phyloP scores from a whole-genome alignment of 2,113 vertebrate species.

The Osmerus mordax region DNA sequence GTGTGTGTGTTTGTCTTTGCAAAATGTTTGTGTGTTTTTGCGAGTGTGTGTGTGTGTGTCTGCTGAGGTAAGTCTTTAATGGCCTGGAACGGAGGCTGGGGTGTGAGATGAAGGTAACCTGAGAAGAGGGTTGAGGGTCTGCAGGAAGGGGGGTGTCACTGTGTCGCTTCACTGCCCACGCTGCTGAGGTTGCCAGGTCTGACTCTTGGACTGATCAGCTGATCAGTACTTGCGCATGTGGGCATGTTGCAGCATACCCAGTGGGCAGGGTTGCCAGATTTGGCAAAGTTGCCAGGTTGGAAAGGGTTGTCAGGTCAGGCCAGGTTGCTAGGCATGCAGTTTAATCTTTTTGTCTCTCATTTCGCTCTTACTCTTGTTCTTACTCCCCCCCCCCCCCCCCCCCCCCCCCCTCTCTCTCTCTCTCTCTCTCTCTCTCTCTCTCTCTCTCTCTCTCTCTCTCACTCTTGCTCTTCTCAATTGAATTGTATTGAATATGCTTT shows the following conservation, averaged over 20 bases:
- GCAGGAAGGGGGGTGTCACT: not conserved
- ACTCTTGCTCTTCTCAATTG: too few relatives aligned
- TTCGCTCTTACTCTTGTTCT: too few relatives aligned
- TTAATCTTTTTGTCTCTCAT: not conserved
- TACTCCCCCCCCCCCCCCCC: too few relatives aligned
- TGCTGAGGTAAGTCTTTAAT: constrained; percentile 10
- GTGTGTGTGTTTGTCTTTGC: constrained; percentile 3
- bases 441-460: not conserved
- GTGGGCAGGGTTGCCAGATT: too few relatives aligned
- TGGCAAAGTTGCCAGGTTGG: not conserved
- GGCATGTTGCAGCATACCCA: too few relatives aligned
- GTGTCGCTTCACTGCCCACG: not conserved
- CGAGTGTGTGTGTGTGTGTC: not conserved
- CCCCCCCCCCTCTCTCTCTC: too few relatives aligned
- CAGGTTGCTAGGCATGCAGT: not conserved
- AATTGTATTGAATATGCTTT: not conserved
- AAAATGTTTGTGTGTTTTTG: not conserved
- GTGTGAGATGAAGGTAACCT: constrained; percentile 13
- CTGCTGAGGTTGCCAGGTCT: constrained; percentile 1
- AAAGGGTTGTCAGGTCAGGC: not conserved
- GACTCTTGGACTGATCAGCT: too few relatives aligned
- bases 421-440: too few relatives aligned
- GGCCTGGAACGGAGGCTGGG: constrained; percentile 1
- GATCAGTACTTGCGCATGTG: too few relatives aligned
- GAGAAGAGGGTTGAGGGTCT: not conserved